These are phyloP conservation scores for Drosophila littoralis DNA, from an alignment of 1,140 invertebrate species.

Conservation along the genomic window DNA sequence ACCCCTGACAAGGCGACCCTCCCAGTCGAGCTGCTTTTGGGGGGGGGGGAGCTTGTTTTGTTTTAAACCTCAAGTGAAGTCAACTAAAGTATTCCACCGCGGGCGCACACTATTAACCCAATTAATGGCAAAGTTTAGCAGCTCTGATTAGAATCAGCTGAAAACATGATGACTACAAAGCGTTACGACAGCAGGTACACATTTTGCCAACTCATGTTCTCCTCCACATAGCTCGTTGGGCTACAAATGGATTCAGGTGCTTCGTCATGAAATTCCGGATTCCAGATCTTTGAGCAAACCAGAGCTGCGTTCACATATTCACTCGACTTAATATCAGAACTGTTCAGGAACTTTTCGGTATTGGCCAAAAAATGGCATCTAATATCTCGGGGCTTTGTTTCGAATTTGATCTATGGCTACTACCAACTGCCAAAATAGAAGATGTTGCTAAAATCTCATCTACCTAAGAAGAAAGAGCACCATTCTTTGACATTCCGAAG, in stretches of 20 bases:
- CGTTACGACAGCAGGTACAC: constrained; percentile 36
- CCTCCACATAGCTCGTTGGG: not conserved
- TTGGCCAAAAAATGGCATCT: too few relatives aligned
- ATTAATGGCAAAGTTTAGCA: constrained; percentile 52
- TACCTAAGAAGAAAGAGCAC: too few relatives aligned
- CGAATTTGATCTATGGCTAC: too few relatives aligned
- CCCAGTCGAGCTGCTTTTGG: not conserved
- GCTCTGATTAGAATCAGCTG: constrained; percentile 52
- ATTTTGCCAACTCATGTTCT: constrained; percentile 13
- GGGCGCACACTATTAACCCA: constrained; percentile 48
- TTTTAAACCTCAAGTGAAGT: not conserved
- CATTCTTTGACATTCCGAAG: too few relatives aligned
- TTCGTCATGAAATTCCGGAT: not conserved
- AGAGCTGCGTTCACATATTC: too few relatives aligned
- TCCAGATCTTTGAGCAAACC: not conserved
- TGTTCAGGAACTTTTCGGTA: too few relatives aligned
- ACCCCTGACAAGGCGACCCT: constrained; percentile 25
- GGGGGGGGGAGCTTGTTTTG: constrained; percentile 9
- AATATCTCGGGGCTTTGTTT: too few relatives aligned
- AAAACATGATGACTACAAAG: constrained; percentile 39
- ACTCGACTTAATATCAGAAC: too few relatives aligned
- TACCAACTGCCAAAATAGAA: too few relatives aligned
- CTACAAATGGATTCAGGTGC: not conserved
- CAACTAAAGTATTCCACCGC: constrained; percentile 30
- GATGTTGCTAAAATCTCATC: too few relatives aligned